These are phyloP conservation scores for Schrankia costaestrigalis DNA, from an alignment of 2,888 invertebrate genomes.

Conservation along the genomic window DNA sequence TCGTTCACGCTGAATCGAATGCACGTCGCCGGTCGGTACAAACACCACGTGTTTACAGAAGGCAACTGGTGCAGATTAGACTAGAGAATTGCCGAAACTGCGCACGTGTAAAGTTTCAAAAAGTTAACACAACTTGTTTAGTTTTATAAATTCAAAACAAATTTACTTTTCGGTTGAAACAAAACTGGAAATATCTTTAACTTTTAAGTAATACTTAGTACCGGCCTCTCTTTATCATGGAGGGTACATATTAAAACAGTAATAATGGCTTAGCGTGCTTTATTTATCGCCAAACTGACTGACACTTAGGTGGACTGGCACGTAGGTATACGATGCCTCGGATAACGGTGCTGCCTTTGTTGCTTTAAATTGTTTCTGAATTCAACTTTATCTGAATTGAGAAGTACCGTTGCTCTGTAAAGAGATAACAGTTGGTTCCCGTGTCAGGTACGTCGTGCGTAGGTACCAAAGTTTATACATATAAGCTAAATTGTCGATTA, in stretches of 20 bases:
- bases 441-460: too few species aligned
- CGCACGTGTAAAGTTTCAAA: constrained; percentile 62
- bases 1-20: constrained; percentile 59
- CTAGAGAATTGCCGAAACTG: constrained; percentile 51
- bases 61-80: constrained; percentile 62
- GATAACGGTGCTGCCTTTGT: constrained; percentile 24
- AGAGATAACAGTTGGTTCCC: too few species aligned
- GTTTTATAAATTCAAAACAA: too few species aligned
- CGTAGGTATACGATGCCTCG: constrained; percentile 10
- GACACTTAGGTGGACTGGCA: constrained; percentile 30
- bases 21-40: constrained; percentile 44
- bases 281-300: constrained; percentile 27
- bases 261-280: constrained; percentile 34
- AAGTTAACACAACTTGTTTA: constrained; percentile 19
- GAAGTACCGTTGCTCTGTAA: too few species aligned
- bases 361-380: constrained; percentile 19
- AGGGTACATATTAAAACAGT: too few species aligned
- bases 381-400: too few species aligned
- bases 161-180: constrained; percentile 25
- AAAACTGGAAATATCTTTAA: too few species aligned
- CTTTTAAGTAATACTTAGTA: too few species aligned
- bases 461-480: too few species aligned
- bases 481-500: too few species aligned
- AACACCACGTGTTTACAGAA: constrained; percentile 72
- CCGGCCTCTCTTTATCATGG: too few species aligned